phyloP scores from a whole-genome alignment of 2,797 vertebrate species.

The Sandelia bainsii region DNA sequence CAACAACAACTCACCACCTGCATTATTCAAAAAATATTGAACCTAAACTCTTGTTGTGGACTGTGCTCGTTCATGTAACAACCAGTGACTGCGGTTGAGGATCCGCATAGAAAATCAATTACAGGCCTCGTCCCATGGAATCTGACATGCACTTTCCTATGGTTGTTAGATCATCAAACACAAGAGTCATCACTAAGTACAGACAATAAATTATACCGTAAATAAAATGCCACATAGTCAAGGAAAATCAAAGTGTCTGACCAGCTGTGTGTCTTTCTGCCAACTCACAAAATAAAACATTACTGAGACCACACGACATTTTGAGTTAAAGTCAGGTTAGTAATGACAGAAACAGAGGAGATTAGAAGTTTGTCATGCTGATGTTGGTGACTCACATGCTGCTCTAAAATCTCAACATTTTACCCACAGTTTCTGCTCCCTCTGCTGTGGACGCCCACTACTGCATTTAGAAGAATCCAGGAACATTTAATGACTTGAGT shows the following conservation, averaged over 20 bases:
- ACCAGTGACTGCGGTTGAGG: conserved; percentile 28
- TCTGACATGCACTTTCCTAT: conserved; percentile 18
- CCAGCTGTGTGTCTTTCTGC: background rate
- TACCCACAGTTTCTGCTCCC: conserved; percentile 58
- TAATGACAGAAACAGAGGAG: conserved; percentile 6
- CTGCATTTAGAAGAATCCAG: conserved; percentile 32
- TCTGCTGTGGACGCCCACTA: conserved; percentile 56
- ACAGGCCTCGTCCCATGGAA: conserved; percentile 42
- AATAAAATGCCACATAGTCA: background rate
- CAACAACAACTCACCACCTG: conserved; percentile 1
- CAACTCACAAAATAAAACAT: background rate
- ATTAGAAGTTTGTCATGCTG: background rate
- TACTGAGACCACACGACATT: background rate
- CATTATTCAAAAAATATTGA: conserved; percentile 34
- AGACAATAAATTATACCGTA: background rate
- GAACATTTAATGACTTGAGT: too few relatives aligned
- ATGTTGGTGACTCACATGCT: conserved; percentile 16
- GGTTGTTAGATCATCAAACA: conserved; percentile 53
- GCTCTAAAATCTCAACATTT: background rate
- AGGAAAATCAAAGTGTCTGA: background rate
- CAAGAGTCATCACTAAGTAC: conserved; percentile 15
- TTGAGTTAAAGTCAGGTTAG: background rate
- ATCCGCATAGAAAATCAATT: conserved; percentile 73
- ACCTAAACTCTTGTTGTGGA: conserved; percentile 12
- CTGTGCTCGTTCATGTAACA: conserved; percentile 30